Evolutionary conservation across 2,888 invertebrate species (phyloP).

Genomic region (Heteromyza rotundicornis): DNA sequence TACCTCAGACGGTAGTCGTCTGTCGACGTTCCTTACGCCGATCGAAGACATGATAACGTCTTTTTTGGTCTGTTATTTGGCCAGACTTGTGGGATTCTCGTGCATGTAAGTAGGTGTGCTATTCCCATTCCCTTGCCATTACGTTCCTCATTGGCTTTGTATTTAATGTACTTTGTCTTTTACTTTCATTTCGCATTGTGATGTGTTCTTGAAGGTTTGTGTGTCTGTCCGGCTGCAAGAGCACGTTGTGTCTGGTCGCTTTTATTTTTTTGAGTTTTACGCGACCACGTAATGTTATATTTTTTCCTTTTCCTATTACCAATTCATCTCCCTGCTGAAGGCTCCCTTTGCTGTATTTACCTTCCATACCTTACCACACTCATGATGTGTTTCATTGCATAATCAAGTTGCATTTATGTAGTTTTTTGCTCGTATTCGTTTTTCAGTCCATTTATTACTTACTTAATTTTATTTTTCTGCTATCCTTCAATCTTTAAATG

Average conservation of each 20-base stretch:
- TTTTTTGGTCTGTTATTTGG: constrained; percentile 10
- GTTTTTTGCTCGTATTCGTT: neutral
- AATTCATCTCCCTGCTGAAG: neutral
- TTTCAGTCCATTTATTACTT: neutral
- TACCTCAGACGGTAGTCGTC: constrained; percentile 6
- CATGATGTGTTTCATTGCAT: neutral
- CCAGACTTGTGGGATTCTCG: constrained; percentile 8
- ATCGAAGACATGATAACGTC: constrained; percentile 19
- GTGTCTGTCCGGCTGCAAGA: neutral
- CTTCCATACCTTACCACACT: neutral
- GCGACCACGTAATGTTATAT: neutral
- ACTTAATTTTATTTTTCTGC: constrained; percentile 4
- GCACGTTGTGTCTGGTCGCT: neutral
- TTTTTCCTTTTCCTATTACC: constrained; percentile 3
- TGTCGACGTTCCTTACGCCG: constrained; percentile 1
- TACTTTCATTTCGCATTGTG: neutral
- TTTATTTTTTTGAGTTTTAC: constrained; percentile 2
- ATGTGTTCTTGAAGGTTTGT: neutral
- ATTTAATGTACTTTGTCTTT: too few species aligned
- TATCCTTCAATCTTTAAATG: too few species aligned
- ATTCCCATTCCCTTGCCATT: neutral
- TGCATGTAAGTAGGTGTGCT: constrained; percentile 7
- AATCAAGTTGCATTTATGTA: neutral
- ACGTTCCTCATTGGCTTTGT: neutral
- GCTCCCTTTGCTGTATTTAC: neutral